Base-by-base conservation (phyloP, 2,888 invertebrate species). In the Pandemis cinnamomeana region DNA sequence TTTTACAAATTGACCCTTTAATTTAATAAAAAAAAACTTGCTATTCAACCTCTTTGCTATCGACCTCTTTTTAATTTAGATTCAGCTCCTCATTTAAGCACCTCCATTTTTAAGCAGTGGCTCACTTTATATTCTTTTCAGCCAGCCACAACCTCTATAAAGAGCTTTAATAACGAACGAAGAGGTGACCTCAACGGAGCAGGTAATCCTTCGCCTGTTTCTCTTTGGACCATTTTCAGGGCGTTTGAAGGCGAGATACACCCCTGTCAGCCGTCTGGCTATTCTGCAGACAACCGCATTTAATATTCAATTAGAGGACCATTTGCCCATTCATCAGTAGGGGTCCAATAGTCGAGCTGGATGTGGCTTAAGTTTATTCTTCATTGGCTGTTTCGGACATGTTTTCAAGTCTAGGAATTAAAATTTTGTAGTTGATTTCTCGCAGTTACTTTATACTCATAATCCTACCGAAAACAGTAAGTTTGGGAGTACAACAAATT, bases 221-320 rank as follows among this genome's bases (percentile, higher is more conserved):
- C 77, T 77, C 78, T 62, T 15, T 48, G 64, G 58, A 58, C 58
- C 78, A 81, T 83, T 84, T 85, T 83, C 83, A 80, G 81, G 80
- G 82, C 80, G 68, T 75, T 80, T 78, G 76, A 76, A 77, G 80
- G 76, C 77, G 66, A 81, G 81, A 81, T 84, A 82, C 83, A 84
- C 85, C 86, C 86, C 82, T 85, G 88, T 88, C 87, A 88, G 77
- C 79, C 78, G 83, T 77, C 82, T 80, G 78, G 77, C 75, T 46
- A 70, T 66, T 75, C 76, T 78, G 86, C 79, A 84, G 86, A 83
- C 86, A 83, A 83, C 81, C 85, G 76, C 87, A 84, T 89, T 89
- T 88, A 90, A 90, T 89, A 89, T 90, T 90, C 89, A 90, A 89
- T 90, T 89, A 89, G 86, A 71, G 85, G 83, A 79, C 83, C 84